A percentile compares a stretch with the other conserved stretches of the same genome.
Conservation (phyloP, 2,888 invertebrate species). For the Mythimna vitellina region DNA sequence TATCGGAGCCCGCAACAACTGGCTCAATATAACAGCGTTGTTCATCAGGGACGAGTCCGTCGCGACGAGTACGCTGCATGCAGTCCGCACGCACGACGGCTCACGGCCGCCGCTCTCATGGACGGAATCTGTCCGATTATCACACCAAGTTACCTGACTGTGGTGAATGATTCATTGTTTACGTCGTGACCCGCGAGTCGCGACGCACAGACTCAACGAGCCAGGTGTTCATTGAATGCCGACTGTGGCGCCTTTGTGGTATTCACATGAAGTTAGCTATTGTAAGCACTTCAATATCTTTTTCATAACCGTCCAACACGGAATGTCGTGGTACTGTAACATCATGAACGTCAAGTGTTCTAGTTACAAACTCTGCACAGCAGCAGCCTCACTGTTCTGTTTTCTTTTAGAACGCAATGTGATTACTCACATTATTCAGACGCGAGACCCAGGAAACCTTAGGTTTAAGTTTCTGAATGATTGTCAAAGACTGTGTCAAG, state of each 20-base stretch:
- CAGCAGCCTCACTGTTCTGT: not conserved
- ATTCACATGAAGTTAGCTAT: not conserved
- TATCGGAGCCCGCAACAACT: not conserved
- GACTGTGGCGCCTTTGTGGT: not conserved
- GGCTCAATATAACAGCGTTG: not conserved
- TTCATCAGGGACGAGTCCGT: too few species aligned
- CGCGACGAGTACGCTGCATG: not conserved
- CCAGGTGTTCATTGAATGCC: conserved; percentile 22
- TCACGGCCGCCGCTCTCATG: not conserved
- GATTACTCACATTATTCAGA: not conserved
- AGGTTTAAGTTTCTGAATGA: not conserved
- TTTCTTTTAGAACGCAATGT: not conserved
- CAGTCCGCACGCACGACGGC: not conserved
- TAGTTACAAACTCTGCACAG: not conserved
- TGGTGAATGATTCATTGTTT: conserved; percentile 22
- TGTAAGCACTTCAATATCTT: not conserved
- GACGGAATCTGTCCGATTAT: not conserved
- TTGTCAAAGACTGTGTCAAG: not conserved
- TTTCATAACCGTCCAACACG: not conserved
- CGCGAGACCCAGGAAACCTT: too few species aligned
- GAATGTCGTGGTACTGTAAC: too few species aligned
- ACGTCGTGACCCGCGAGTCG: not conserved
- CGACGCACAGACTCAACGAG: not conserved
- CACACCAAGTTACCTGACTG: not conserved
- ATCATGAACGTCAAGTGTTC: not conserved